phyloP scores from a whole-genome alignment of 2,888 invertebrate genomes.

The Diplazon laetatorius region DNA sequence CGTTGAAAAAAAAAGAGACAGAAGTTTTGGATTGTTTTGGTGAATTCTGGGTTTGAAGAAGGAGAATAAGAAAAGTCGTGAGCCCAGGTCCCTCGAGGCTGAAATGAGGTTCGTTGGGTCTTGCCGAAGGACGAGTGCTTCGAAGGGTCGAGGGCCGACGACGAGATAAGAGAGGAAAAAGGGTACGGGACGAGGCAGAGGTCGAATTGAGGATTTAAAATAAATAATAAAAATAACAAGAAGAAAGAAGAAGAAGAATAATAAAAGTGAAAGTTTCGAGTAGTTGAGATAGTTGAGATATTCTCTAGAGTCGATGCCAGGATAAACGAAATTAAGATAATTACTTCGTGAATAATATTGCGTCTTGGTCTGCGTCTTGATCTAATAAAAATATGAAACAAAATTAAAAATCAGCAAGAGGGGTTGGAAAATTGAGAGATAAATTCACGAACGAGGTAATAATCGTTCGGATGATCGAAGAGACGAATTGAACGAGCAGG shows the following conservation, averaged over 20 bases:
- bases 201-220: neutral
- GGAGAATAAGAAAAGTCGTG: neutral
- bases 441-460: constrained; percentile 19
- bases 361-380: constrained; percentile 43
- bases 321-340: constrained; percentile 52
- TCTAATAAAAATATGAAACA: constrained; percentile 54
- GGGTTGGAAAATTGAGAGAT: neutral
- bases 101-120: constrained; percentile 28
- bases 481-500: too few relatives aligned
- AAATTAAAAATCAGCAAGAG: constrained; percentile 51
- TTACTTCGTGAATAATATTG: constrained; percentile 59
- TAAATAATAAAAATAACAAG: neutral
- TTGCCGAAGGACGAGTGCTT: constrained; percentile 10
- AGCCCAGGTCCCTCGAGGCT: constrained; percentile 11
- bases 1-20: too few relatives aligned
- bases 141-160: neutral
- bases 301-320: constrained; percentile 51
- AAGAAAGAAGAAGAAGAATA: constrained; percentile 13
- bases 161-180: constrained; percentile 4
- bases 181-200: neutral
- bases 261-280: constrained; percentile 43
- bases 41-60: neutral
- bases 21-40: constrained; percentile 1
- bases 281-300: constrained; percentile 22
- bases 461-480: constrained; percentile 19